phyloP scores from a whole-genome alignment of 2,888 invertebrate species.

The Pollenia angustigena region DNA sequence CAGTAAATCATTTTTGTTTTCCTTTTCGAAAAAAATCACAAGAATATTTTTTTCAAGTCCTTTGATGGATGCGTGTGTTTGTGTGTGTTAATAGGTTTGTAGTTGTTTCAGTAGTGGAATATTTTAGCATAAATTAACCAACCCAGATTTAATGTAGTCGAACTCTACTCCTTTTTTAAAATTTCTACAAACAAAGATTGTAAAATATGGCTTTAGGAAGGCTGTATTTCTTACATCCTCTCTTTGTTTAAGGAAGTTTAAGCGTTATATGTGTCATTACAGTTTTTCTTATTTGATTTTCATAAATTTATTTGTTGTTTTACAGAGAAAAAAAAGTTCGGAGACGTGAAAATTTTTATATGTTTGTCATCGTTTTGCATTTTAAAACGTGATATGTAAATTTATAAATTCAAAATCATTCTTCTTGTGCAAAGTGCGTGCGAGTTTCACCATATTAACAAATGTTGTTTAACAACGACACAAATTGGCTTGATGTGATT shows the following conservation, averaged over 20 bases:
- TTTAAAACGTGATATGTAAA: neutral
- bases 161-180: too few species aligned
- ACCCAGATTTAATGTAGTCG: conserved; percentile 1
- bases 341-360: neutral
- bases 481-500: conserved; percentile 15
- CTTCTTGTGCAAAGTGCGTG: neutral
- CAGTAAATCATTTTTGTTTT: conserved; percentile 6
- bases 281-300: neutral
- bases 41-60: conserved; percentile 3
- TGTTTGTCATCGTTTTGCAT: conserved; percentile 4
- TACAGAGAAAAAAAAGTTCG: neutral
- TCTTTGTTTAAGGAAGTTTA: neutral
- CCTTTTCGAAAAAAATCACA: neutral
- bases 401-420: conserved; percentile 13
- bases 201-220: too few species aligned
- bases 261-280: neutral
- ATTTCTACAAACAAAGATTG: too few species aligned
- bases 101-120: conserved; percentile 29
- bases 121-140: conserved; percentile 36
- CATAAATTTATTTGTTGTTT: neutral
- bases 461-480: neutral
- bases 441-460: neutral
- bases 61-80: conserved; percentile 14
- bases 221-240: neutral
- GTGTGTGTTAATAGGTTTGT: neutral